Evolutionary conservation across 1,140 invertebrate species (phyloP), one percentile per base, ranked within the genome.

Genomic region (Hypothenemus hampei): DNA sequence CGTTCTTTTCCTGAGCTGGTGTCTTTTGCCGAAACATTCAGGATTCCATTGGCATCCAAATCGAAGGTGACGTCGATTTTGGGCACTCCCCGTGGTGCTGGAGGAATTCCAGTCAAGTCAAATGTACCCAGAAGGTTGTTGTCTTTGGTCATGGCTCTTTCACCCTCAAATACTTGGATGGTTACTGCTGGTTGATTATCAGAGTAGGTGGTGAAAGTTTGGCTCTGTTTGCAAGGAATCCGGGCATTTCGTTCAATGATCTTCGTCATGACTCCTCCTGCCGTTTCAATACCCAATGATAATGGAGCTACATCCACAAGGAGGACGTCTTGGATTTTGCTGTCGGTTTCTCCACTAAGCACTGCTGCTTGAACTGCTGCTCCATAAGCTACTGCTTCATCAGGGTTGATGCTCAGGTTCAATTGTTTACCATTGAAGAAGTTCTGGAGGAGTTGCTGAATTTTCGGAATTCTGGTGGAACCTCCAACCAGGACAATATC

Each of bases 401-500:
- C 88, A 4, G 87, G 88, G 65, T 87, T 87, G 21, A 87, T 87
- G 6, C 35, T 37, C 7, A 37, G 75, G 58, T 81, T 81, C 3
- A 81, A 66, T 16, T 76, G 63, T 63, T 82, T 82, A 24, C 80
- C 79, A 47, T 72, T 72, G 72, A 82, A 82, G 70, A 78, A 82
- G 62, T 79, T 76, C 59, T 79, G 75, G 10, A 82, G 62, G 64
- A 81, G 72, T 8, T 70, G 73, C 62, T 81, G 80, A 47, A 83
- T 76, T 64, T 81, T 82, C 0, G 80, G 81, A 23, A 83, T 81
- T n/a, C 87, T 76, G 6, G 84, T 89, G 0, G 85, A 88, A 16
- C 86, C 87, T 16, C 87, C 86, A n/a, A 89, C 86, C 7, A 90
- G 74, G 2, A 89, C 84, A 7, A 90, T 81, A 52, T 90, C 86